Percentiles rank a stretch among this genome's conserved stretches.
Evolutionary conservation across 2,797 vertebrate species (phyloP).

Genomic region (Prunella strophiata): DNA sequence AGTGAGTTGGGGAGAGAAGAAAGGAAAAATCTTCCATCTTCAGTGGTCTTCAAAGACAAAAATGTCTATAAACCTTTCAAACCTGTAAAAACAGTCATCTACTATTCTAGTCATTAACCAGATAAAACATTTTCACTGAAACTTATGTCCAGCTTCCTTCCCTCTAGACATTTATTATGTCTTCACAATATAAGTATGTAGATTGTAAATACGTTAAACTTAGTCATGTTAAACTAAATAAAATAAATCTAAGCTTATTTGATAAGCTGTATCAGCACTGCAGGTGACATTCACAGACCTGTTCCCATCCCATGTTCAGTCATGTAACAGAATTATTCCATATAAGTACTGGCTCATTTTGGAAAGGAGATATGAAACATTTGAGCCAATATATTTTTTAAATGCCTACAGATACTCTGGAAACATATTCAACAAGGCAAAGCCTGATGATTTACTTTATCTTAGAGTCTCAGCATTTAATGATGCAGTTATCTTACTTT

Average conservation of each 20-base stretch:
- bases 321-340: neutral
- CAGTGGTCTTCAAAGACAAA: neutral
- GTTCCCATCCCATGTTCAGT: neutral
- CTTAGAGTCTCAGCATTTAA: neutral
- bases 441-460: neutral
- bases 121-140: constrained; percentile 3
- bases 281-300: neutral
- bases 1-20: neutral
- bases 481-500: neutral
- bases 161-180: neutral
- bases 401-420: neutral
- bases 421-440: neutral
- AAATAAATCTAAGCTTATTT: neutral
- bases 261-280: neutral
- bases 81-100: neutral
- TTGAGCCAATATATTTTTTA: neutral
- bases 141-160: constrained; percentile 9
- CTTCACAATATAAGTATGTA: constrained; percentile 14
- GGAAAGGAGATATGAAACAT: neutral
- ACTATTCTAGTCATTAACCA: neutral
- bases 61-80: neutral
- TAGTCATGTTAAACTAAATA: neutral
- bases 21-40: neutral
- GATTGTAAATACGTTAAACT: neutral
- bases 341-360: neutral